Evolutionary conservation across 30 jellyfish, hydroid and myxozoan genomes (phyloP), one percentile per base, ranked within the genome.

Genomic region (Turritopsis rubra): DNA sequence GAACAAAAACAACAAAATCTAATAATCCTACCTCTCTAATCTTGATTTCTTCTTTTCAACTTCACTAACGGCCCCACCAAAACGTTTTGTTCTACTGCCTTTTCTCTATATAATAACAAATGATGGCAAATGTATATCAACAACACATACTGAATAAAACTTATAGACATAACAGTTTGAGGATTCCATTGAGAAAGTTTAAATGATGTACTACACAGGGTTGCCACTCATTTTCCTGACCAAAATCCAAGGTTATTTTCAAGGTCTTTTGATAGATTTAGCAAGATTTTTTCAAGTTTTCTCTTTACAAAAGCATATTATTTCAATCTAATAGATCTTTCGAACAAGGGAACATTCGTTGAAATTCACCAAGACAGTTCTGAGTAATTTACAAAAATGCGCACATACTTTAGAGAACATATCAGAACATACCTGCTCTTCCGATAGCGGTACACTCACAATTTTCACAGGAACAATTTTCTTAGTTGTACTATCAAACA

Each of bases 51-150:
- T 89, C 86, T 81, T 89, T 21, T 89, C 96, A 3, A 65, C 81
- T 77, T 84, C 94, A 80, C 80, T 89, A 0, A 90, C 82, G 0
- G 84, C 81, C 54, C 83, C 90, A 21, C 96, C 96, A 85, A 89
- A 89, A 7, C 96, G 83, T 68, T 89, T 89, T 21, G 84, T 85
- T 84, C 96, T 26, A 19, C 23, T 26, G 13, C 23, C 82, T 26
- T 24, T 74, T n/a, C 65, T 74, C 82, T 74, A 74, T n/a, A 68
- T n/a, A 23, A 68, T n/a, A n/a, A n/a, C n/a, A n/a, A 68, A 68
- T 22, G 19, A 41, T 41, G 60, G 60, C 60, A 5, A 41, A 41
- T 41, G 60, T 41, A 5, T 13, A 41, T 41, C 60, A 41, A 41
- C 60, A 41, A 41, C 9, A 41, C 13, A 13, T 41, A 3, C 5